Base-by-base conservation (phyloP, 2,888 invertebrate species). In the Cremastobaeus sp. region DNA sequence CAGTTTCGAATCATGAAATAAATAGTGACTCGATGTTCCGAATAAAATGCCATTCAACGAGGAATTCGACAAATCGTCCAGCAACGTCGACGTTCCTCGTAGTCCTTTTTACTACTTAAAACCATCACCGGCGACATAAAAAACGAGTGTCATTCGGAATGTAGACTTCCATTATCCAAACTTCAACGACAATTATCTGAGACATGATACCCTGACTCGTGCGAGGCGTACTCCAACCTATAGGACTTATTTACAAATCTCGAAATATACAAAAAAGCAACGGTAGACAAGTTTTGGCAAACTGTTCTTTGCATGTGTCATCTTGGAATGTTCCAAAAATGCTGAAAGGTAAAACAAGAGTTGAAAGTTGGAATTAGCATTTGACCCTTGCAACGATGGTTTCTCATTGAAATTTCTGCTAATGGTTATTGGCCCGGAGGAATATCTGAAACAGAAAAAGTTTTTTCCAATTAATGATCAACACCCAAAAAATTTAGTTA, bases 371-470 rank as follows among this genome's bases (percentile, higher is more conserved):
- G 70, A 66, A 64, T 70, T 70, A 64, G 50, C 55, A 35, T 62
- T 70, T 2, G 35, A 25, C 25, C 17, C 25, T 47, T 28, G 34
- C 48, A 64, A 50, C 30, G 47, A 69, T 20, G 20, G 8, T 48
- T 21, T 39, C 47, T 32, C 18, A 15, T 41, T 54, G 39, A 20
- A 57, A 35, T 68, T 47, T 70, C 77, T 78, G 71, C 77, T 72
- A 78, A 78, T 77, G 77, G 35, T 74, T 78, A 72, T 69, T 72
- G 77, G 72, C 76, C 78, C 76, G 74, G 77, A 77, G 60, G 78
- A 65, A 83, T 82, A 84, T 85, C 86, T 86, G 86, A 72, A 86
- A 86, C 84, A 86, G 25, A 83, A 79, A 79, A n/a, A n/a, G n/a
- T n/a, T n/a, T n/a, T n/a, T n/a, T n/a, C n/a, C n/a, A n/a, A n/a